Conservation (phyloP, 2,888 invertebrate genomes). For the Tenthredo distinguenda region DNA sequence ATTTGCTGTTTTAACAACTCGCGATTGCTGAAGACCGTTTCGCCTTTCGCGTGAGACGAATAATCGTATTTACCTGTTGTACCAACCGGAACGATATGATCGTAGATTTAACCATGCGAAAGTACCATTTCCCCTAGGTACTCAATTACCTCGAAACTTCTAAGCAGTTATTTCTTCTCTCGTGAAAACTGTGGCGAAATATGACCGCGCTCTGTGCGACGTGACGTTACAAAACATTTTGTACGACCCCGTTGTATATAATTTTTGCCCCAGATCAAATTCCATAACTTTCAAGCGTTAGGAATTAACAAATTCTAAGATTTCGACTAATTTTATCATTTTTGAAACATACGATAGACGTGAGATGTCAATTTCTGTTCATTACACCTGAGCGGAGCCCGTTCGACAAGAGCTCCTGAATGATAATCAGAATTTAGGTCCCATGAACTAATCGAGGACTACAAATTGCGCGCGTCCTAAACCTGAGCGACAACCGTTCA, state of each 20-base stretch:
- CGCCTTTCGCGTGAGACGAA: neutral
- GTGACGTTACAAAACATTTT: neutral
- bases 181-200: neutral
- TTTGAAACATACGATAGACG: neutral
- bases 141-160: conserved; percentile 15
- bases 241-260: neutral
- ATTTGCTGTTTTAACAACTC: neutral
- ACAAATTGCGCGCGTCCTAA: conserved; percentile 28
- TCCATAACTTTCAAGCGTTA: neutral
- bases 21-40: neutral
- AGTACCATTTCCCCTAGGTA: neutral
- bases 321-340: neutral
- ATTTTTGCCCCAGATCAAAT: neutral
- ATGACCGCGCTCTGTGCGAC: neutral
- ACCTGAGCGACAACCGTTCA: conserved; percentile 2
- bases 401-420: neutral
- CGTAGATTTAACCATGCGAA: conserved; percentile 3
- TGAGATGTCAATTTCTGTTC: neutral
- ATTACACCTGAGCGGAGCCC: neutral
- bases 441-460: conserved; percentile 17
- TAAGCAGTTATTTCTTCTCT: neutral
- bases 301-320: neutral
- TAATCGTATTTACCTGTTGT: conserved; percentile 20
- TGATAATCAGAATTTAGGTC: conserved; percentile 27
- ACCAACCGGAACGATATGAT: conserved; percentile 22